phyloP scores from a whole-genome alignment of 2,888 invertebrate species.

The Heliconius hortense region DNA sequence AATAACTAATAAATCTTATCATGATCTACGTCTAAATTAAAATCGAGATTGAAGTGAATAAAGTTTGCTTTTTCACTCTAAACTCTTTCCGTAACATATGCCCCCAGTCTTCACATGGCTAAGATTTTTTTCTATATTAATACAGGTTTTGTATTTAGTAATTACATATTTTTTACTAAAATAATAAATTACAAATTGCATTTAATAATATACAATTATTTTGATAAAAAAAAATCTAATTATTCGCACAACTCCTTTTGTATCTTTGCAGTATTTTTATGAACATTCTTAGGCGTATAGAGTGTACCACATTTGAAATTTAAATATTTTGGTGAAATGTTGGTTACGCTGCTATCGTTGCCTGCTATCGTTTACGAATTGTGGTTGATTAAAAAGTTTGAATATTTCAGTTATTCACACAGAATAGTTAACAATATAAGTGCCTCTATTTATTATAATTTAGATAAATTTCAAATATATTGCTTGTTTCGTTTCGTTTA shows the following conservation, averaged over 20 bases:
- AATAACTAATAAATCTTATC: too few species aligned
- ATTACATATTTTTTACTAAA: too few species aligned
- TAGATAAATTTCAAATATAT: background rate
- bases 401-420: background rate
- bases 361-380: background rate
- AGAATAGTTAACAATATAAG: background rate
- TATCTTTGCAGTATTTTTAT: slow-evolving; percentile 1
- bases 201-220: background rate
- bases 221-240: background rate
- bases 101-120: too few species aligned
- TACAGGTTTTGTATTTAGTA: too few species aligned
- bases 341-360: background rate
- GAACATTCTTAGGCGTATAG: slow-evolving; percentile 10
- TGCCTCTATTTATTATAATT: too few species aligned
- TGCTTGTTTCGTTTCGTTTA: background rate
- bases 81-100: too few species aligned
- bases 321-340: slow-evolving; percentile 12
- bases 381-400: background rate
- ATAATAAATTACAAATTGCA: too few species aligned
- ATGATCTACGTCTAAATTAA: too few species aligned
- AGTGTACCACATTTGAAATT: slow-evolving; percentile 15
- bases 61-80: too few species aligned
- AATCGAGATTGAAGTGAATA: too few species aligned
- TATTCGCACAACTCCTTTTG: background rate
- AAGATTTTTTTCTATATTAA: too few species aligned